Evolutionary conservation across 1,140 invertebrate species (phyloP), one percentile per base, ranked within the genome.

Genomic region (Adelges cooleyi): DNA sequence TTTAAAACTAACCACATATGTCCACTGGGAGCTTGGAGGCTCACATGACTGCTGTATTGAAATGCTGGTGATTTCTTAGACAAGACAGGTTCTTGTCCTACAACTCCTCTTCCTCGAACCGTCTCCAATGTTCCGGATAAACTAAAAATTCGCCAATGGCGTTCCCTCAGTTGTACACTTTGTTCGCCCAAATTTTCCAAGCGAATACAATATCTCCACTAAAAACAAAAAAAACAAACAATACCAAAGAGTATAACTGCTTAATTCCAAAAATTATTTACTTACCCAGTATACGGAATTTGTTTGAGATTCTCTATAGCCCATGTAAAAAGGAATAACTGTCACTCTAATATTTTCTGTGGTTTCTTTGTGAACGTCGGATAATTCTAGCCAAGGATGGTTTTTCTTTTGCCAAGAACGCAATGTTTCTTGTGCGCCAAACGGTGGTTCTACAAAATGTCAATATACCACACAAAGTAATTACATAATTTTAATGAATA

Each of bases 321-420:
- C 92, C 89, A 95, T 94, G 73, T 95, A 98, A 77, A 98, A 98
- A 3, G 95, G 95, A 75, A 96, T 98, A 3, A 97, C 95, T 10
- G 95, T 98, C 6, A 98, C 86, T 18, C 94, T 79, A 68, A 98
- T 86, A 75, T 90, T 89, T 76, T 98, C 92, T 0, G 95, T 98
- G 0, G 92, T 98, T 79, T 98, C 92, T 73, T 92, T 90, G 74
- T 97, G 92, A n/a, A 98, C 94, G 78, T 97, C 92, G 33, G 92
- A 94, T 50, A 98, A 77, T 73, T 97, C 91, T 40, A 98, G 74
- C 93, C 93, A 97, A 0, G 93, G 92, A 77, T 97, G 92, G 78
- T 97, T 97, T 73, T 94, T 95, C 71, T 96, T 91, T 75, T 97
- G 93, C 93, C 94, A 98, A 1, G 92, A 89, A 71, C 84, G 80